These are phyloP conservation scores for Ridgeia piscesae DNA, from an alignment of 1,140 invertebrate species.

Conservation along the genomic window DNA sequence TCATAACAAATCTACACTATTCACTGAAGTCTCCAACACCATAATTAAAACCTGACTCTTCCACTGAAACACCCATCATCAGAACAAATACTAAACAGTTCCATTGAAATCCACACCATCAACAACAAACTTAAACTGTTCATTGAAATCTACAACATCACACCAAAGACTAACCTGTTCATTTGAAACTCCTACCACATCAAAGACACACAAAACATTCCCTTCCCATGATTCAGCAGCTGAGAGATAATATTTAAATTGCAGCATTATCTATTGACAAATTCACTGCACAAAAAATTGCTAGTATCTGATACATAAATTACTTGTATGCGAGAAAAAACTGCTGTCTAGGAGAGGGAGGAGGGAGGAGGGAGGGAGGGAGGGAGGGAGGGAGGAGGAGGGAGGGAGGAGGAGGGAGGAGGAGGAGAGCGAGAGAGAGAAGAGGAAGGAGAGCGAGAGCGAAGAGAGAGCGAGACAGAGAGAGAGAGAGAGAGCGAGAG, in stretches of 20 bases:
- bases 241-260: background rate
- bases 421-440: too few species aligned
- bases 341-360: background rate
- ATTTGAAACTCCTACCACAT: too few species aligned
- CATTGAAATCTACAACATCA: background rate
- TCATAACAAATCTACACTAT: too few species aligned
- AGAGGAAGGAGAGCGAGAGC: too few species aligned
- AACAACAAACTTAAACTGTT: background rate
- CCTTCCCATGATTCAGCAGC: background rate
- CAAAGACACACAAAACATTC: background rate
- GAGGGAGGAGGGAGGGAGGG: too few species aligned
- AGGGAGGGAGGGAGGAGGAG: too few species aligned
- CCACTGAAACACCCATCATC: background rate
- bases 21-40: too few species aligned
- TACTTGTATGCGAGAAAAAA: background rate
- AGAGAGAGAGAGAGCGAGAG: too few species aligned
- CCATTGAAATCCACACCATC: background rate
- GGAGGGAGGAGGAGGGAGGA: too few species aligned
- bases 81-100: background rate
- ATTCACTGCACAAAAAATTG: background rate
- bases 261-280: background rate
- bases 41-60: background rate
- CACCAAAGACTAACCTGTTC: background rate
- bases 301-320: background rate
- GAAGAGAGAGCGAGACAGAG: too few species aligned